Conservation (phyloP, 2,797 vertebrate genomes). For the Myotis pilosus region DNA sequence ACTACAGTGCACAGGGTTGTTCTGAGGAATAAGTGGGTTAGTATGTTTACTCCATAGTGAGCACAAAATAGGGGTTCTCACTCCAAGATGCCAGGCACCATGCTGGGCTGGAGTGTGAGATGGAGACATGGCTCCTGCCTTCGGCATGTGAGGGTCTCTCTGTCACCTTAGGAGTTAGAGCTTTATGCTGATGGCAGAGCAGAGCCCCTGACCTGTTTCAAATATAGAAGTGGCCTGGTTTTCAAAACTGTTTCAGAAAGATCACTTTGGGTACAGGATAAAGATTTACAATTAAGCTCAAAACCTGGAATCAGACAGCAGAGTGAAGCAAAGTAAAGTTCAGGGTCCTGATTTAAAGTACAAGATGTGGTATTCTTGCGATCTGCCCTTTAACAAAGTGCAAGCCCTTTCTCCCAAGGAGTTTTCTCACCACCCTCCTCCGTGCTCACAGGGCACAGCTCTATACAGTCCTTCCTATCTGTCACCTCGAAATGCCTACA, state of each 20-base stretch:
- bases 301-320: background rate
- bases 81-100: background rate
- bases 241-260: slow-evolving; percentile 23
- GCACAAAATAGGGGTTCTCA: background rate
- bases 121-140: background rate
- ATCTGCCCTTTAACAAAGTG: background rate
- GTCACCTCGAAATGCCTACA: background rate
- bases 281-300: background rate
- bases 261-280: background rate
- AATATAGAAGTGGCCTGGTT: background rate
- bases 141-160: background rate
- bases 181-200: background rate
- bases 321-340: background rate
- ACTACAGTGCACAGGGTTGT: background rate
- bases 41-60: background rate
- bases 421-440: background rate
- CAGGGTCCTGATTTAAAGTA: background rate
- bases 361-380: background rate
- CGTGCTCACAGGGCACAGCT: background rate
- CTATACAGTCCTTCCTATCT: background rate
- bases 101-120: background rate
- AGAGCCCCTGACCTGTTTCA: background rate
- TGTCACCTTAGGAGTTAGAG: background rate
- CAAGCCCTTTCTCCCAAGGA: background rate
- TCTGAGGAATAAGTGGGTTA: background rate